Conservation (phyloP, 1,140 invertebrate genomes). For the Tenebrio molitor region DNA sequence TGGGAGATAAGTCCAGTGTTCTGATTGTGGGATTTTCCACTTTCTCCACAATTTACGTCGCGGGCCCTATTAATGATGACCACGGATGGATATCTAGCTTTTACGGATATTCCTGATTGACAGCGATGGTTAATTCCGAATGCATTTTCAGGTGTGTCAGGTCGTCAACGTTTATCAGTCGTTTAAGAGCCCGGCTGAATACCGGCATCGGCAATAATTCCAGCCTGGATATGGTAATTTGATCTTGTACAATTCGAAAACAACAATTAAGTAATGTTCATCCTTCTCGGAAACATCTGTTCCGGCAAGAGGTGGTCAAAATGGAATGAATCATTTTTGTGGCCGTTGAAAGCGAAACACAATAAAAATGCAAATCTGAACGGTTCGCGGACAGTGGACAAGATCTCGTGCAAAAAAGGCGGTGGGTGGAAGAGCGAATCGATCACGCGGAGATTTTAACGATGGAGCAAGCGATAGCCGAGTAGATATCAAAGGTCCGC, state of each 20-base stretch:
- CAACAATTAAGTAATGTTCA: slow-evolving; percentile 11
- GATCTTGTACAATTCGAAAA: slow-evolving; percentile 24
- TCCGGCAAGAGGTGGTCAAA: too few species aligned
- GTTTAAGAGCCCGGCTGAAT: slow-evolving; percentile 11
- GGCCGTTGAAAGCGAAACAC: not conserved
- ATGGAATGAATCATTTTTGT: not conserved
- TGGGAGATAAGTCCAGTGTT: not conserved
- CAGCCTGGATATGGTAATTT: slow-evolving; percentile 13
- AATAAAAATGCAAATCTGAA: slow-evolving; percentile 10
- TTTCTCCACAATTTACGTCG: not conserved
- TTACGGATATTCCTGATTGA: slow-evolving; percentile 23
- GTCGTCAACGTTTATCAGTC: slow-evolving; percentile 29
- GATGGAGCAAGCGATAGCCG: slow-evolving; percentile 24
- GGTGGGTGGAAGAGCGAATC: slow-evolving; percentile 4
- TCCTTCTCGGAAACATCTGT: not conserved
- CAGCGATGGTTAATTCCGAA: slow-evolving; percentile 33
- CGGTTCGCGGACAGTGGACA: not conserved
- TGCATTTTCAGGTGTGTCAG: slow-evolving; percentile 38
- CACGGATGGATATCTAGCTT: not conserved
- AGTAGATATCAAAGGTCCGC: not conserved
- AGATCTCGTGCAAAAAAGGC: not conserved
- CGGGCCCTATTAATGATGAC: not conserved
- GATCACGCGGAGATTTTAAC: slow-evolving; percentile 9
- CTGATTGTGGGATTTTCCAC: not conserved
- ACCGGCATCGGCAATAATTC: slow-evolving; percentile 20